These are phyloP conservation scores for Bombylius major DNA, from an alignment of 2,888 invertebrate genomes.

Conservation along the genomic window DNA sequence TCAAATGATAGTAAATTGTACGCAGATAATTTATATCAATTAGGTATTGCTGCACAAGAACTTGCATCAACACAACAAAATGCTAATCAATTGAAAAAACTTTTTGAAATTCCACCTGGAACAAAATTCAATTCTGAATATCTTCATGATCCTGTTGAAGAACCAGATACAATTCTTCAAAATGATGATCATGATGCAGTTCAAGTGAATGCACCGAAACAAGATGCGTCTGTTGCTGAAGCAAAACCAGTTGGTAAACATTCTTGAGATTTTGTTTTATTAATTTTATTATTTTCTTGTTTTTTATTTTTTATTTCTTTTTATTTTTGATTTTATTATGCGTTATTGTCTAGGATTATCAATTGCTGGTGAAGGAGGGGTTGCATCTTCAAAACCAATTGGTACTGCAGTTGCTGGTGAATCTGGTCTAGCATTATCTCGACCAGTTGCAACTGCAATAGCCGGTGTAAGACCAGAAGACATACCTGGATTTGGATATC, in stretches of 20 bases:
- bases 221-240: constrained; percentile 55
- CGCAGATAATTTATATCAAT: constrained; percentile 42
- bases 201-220: constrained; percentile 41
- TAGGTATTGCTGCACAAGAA: constrained; percentile 46
- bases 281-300: neutral
- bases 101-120: constrained; percentile 26
- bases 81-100: constrained; percentile 41
- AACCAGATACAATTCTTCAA: constrained; percentile 27
- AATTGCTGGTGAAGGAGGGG: constrained; percentile 50
- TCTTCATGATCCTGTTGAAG: constrained; percentile 25
- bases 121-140: constrained; percentile 16
- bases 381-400: constrained; percentile 58
- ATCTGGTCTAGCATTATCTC: constrained; percentile 55
- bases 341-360: constrained; percentile 41
- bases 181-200: constrained; percentile 31
- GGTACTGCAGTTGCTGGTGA: constrained; percentile 59
- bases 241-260: constrained; percentile 57
- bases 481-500: constrained; percentile 28
- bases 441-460: constrained; percentile 60
- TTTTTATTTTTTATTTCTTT: too few relatives aligned
- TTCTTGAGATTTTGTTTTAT: neutral
- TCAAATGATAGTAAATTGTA: constrained; percentile 44
- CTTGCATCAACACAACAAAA: constrained; percentile 42
- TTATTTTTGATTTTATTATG: too few relatives aligned
- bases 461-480: constrained; percentile 47